Evolutionary conservation across 1,140 invertebrate genomes (phyloP).

Genomic region (Bombus waltoni): DNA sequence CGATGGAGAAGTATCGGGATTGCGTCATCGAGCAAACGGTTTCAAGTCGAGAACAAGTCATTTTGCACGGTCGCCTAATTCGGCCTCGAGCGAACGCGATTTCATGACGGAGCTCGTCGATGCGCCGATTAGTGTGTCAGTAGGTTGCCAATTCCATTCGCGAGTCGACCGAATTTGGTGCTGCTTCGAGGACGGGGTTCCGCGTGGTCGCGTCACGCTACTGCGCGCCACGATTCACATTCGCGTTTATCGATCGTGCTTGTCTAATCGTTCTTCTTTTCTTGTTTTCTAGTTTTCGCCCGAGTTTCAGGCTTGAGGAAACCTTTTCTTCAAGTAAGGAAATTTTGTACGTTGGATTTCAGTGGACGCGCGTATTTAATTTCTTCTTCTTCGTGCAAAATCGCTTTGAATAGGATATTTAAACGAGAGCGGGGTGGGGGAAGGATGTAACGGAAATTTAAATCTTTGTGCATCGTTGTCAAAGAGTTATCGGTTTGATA

Average conservation of each 20-base stretch:
- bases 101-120: conserved; percentile 64
- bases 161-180: conserved; percentile 75
- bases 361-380: too few relatives aligned
- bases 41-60: conserved; percentile 35
- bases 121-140: conserved; percentile 76
- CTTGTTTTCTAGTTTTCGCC: neutral
- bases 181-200: conserved; percentile 58
- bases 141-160: conserved; percentile 77
- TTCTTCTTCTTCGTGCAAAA: too few relatives aligned
- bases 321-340: neutral
- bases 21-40: conserved; percentile 21
- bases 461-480: too few relatives aligned
- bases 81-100: conserved; percentile 60
- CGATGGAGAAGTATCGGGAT: conserved; percentile 21
- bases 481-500: too few relatives aligned
- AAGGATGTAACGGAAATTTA: too few relatives aligned
- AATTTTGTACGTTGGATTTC: too few relatives aligned
- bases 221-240: conserved; percentile 29
- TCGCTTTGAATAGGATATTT: too few relatives aligned
- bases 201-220: conserved; percentile 37
- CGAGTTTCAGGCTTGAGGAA: too few relatives aligned
- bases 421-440: fast-evolving
- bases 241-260: neutral
- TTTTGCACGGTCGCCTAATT: conserved; percentile 61
- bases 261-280: neutral